Base-by-base conservation (phyloP, 2,113 vertebrate species). In the Oryzias melastigma region DNA sequence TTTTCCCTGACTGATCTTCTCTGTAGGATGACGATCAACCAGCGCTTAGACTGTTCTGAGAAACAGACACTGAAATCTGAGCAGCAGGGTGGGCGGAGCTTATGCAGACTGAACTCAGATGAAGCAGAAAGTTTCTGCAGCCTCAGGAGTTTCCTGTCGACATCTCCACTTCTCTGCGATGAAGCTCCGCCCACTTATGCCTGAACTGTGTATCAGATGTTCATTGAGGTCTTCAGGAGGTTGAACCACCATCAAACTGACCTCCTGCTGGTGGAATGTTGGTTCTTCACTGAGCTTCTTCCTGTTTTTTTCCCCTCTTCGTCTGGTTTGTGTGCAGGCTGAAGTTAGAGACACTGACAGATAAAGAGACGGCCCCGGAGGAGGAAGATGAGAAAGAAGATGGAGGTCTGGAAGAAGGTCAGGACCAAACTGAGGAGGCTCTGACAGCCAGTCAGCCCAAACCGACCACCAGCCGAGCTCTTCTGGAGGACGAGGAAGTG, bases 281-380 rank as follows among this genome's bases (percentile, higher is more conserved):
- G 1, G 2, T 6, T 19, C 13, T 20, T 10, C 19, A 6, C 20
- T 12, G 41, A 0, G 6, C 41, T 52, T 25, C 49, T 20, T 5
- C 5, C 3, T 7, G 0, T 14, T 5, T 14, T 22, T 17, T 5
- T 14, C 35, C 14, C 22, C 15, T 1, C 16, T 35, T 2, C 40
- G 14, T 41, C 13, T 50, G 14, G 40, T 5, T 5, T 60, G 24
- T 19, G 7, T 47, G 19, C n/a, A 98, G 96, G 71, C 83, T 94
- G 67, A 92, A 91, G 69, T 91, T 94, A 63, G 96, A 98, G 86
- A 82, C 92, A 5, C 90, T 98, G 43, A 89, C 87, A 0, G 95
- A 97, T 82, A 93, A 93, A 78, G 95, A 98, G 3, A 84, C 86
- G 0, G 93, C 90, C 5, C 52, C 87, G 7, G 17, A 29, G 6